phyloP scores from a whole-genome alignment of 1,140 invertebrate species.

The Tetramorium simillimum region DNA sequence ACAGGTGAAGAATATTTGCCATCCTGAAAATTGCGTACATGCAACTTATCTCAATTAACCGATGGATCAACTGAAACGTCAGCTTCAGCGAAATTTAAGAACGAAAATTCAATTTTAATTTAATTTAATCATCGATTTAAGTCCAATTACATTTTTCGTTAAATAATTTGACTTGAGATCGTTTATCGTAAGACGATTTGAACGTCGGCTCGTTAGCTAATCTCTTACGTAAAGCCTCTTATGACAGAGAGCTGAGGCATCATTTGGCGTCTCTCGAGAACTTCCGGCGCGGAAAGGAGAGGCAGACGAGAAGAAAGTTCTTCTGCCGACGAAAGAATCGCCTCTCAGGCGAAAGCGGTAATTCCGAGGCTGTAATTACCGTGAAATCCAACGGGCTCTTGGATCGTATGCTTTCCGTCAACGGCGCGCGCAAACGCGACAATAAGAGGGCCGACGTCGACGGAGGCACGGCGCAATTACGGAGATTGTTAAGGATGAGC shows the following conservation, averaged over 20 bases:
- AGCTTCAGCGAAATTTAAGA: neutral
- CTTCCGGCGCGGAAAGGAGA: slow-evolving; percentile 68
- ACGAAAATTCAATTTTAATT: neutral
- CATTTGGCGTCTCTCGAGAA: slow-evolving; percentile 78
- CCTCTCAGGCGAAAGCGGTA: slow-evolving; percentile 28
- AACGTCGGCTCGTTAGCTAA: neutral
- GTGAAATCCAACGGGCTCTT: slow-evolving; percentile 74
- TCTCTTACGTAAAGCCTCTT: neutral
- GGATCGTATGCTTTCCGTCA: slow-evolving; percentile 73
- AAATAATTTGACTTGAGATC: neutral
- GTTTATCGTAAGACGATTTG: neutral
- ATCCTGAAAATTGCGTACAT: neutral
- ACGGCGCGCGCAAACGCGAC: slow-evolving; percentile 42
- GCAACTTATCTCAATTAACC: neutral
- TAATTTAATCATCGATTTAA: neutral
- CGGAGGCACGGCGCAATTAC: slow-evolving; percentile 65
- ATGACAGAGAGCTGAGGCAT: slow-evolving; percentile 77
- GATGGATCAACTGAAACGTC: neutral
- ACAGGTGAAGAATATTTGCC: slow-evolving; percentile 69
- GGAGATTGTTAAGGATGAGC: slow-evolving; percentile 80
- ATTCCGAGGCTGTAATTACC: slow-evolving; percentile 14
- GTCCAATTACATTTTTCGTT: neutral
- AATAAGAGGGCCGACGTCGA: slow-evolving; percentile 24
- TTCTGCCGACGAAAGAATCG: slow-evolving; percentile 64
- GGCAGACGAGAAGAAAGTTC: slow-evolving; percentile 61